Percentiles rank a stretch among this genome's conserved stretches.
Conservation (phyloP, 2,113 vertebrate species). For the Fulmarus glacialis region DNA sequence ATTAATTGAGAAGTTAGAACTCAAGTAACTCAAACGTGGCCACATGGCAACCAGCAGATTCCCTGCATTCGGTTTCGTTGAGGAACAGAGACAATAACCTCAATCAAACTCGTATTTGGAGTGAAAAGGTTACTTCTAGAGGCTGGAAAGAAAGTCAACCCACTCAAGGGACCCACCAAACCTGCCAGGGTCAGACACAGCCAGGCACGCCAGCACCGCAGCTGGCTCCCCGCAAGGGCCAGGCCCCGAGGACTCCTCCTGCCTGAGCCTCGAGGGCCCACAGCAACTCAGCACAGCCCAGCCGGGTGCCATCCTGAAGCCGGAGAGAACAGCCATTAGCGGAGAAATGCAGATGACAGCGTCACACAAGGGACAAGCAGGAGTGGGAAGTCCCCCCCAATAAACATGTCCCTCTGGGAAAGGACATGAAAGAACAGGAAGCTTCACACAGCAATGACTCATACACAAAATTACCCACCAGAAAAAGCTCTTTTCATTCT, state of each 20-base stretch:
- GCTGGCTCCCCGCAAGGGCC: background rate
- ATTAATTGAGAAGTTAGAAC: background rate
- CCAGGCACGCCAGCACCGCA: background rate
- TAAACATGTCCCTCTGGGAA: background rate
- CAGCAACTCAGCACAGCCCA: background rate
- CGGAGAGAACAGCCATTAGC: background rate
- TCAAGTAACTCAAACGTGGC: background rate
- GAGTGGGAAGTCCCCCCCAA: background rate
- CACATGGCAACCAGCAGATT: background rate
- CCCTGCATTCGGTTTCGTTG: background rate
- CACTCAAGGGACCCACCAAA: background rate
- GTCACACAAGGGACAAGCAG: background rate
- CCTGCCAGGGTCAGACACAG: background rate
- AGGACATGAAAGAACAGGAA: slow-evolving; percentile 22
- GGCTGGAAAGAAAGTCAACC: background rate
- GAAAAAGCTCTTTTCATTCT: background rate
- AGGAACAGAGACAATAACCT: background rate
- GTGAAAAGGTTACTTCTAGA: background rate
- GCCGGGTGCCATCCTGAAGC: background rate
- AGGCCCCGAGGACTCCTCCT: background rate
- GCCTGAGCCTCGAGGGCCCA: background rate
- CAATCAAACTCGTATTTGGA: background rate
- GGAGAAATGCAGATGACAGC: background rate
- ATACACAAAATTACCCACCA: background rate
- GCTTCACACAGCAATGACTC: background rate